Conservation (phyloP, 2,113 vertebrate species). For the Ochotona curzoniae region DNA sequence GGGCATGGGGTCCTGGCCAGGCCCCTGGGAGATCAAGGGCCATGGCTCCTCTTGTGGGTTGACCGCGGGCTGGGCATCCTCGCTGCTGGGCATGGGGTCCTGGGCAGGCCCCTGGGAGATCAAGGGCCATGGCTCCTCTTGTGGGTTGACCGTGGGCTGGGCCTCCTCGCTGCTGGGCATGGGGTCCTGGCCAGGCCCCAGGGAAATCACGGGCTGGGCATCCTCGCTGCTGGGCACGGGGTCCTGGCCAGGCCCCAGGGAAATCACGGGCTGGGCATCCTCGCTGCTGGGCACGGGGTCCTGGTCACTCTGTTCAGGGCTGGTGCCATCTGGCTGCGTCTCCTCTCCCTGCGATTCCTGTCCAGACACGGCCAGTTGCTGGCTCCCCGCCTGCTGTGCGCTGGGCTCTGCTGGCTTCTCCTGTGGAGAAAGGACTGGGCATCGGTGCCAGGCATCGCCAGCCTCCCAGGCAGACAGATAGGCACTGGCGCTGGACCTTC, state of each 20-base stretch:
- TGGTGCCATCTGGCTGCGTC: background rate
- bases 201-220: background rate
- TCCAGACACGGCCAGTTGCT: background rate
- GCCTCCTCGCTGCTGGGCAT: background rate
- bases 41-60: background rate
- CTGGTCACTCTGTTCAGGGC: background rate
- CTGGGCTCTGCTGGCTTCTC: background rate
- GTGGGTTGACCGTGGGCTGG: background rate
- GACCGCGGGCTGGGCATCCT: background rate
- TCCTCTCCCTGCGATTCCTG: background rate
- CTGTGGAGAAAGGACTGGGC: constrained; percentile 58
- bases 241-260: background rate
- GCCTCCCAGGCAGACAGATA: no score
- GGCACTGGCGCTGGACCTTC: no score
- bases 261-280: background rate
- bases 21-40: no score
- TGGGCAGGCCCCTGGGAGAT: background rate
- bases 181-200: background rate
- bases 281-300: background rate
- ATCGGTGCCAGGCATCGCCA: background rate
- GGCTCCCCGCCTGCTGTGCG: background rate
- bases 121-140: no score
- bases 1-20: background rate
- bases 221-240: background rate
- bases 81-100: background rate